Evolutionary conservation across 1,140 invertebrate species (phyloP).

Genomic region (Aporrectodea caliginosa): DNA sequence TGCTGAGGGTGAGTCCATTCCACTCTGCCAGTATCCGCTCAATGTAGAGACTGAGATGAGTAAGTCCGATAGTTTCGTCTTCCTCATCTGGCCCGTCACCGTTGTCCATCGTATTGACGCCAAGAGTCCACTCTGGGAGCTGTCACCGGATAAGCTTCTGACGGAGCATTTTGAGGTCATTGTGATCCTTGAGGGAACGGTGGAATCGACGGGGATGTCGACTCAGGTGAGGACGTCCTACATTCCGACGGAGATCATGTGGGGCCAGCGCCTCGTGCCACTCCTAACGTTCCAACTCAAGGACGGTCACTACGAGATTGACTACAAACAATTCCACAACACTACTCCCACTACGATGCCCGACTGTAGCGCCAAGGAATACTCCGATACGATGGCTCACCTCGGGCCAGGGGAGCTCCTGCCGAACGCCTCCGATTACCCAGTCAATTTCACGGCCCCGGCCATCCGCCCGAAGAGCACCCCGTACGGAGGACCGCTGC

Average conservation of each 20-base stretch:
- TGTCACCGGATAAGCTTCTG: constrained; percentile 27
- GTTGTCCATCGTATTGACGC: constrained; percentile 20
- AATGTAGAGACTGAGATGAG: constrained; percentile 57
- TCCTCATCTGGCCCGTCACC: constrained; percentile 24
- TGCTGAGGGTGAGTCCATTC: constrained; percentile 52
- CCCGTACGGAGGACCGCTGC: background rate
- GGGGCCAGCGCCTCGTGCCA: constrained; percentile 20
- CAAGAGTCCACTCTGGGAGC: constrained; percentile 35
- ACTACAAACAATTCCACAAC: constrained; percentile 28
- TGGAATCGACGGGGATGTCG: constrained; percentile 40
- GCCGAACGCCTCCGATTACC: constrained; percentile 10
- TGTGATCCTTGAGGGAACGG: constrained; percentile 39
- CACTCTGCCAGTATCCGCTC: constrained; percentile 42
- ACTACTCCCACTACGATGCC: constrained; percentile 49
- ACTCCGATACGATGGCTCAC: background rate
- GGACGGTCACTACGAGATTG: constrained; percentile 19
- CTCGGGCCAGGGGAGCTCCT: background rate
- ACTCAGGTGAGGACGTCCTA: constrained; percentile 35
- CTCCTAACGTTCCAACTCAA: constrained; percentile 17
- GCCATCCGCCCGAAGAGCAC: constrained; percentile 2
- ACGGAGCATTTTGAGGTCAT: constrained; percentile 39
- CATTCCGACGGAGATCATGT: constrained; percentile 25
- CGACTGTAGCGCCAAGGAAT: constrained; percentile 24
- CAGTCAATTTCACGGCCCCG: constrained; percentile 14
- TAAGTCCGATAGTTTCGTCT: constrained; percentile 42